Evolutionary conservation across 2,797 vertebrate species (phyloP).

Genomic region (Urophycis tenuis): DNA sequence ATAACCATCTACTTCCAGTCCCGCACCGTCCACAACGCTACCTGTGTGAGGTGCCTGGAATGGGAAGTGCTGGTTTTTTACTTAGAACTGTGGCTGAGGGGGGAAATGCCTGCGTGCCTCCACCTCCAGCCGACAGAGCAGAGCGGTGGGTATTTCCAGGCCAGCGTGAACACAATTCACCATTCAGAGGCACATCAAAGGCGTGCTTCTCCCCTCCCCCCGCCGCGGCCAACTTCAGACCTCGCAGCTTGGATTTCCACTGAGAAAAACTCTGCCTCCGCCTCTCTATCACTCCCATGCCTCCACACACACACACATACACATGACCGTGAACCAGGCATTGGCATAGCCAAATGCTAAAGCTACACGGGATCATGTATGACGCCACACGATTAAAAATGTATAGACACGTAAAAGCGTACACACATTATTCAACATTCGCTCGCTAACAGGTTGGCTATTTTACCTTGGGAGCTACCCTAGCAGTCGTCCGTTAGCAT

Average conservation of each 20-base stretch:
- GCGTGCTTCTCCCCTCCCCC: conserved; percentile 66
- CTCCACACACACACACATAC: conserved; percentile 63
- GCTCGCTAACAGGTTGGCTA: conserved; percentile 53
- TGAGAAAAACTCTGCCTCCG: conserved; percentile 58
- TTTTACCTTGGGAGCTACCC: conserved; percentile 3
- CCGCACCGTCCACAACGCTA: no score
- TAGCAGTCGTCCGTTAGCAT: conserved; percentile 42
- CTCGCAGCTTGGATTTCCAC: conserved; percentile 69
- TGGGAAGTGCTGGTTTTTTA: conserved; percentile 16
- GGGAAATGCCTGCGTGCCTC: conserved; percentile 63
- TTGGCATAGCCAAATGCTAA: no score
- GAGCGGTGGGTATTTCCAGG: conserved; percentile 71
- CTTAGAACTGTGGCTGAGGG: conserved; percentile 23
- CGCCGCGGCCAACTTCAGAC: conserved; percentile 68
- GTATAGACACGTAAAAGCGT: neutral
- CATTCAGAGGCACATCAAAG: conserved; percentile 72
- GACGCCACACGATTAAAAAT: neutral
- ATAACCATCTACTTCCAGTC: no score
- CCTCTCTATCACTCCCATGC: conserved; percentile 58
- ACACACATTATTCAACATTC: neutral
- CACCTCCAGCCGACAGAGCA: conserved; percentile 60
- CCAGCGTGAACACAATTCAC: conserved; percentile 68
- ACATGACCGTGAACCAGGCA: conserved; percentile 12
- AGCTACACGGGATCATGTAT: neutral
- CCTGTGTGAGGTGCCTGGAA: no score